Evolutionary conservation across 2,113 vertebrate genomes (phyloP), one percentile per base, ranked within the genome.

Genomic region (Columba livia): DNA sequence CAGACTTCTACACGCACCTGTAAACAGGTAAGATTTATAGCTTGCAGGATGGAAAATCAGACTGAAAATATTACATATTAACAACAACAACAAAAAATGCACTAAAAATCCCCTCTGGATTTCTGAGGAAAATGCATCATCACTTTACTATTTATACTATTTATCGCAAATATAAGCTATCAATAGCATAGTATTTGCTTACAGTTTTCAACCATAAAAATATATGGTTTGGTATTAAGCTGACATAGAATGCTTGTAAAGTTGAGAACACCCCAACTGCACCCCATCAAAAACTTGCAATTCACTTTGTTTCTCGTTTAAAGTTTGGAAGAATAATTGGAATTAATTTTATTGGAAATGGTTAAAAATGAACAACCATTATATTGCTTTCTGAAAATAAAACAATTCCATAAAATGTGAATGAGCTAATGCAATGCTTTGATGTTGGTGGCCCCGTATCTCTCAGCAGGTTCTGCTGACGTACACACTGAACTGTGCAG

Each of bases 1-100:
- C 64, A 79, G 66, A 79, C 86, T 90, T 85, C 72, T 83, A 75
- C 2, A 62, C 83, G 57, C 73, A 65, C 62, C 89, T 91, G 87
- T 78, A 93, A 95, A 85, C 91, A 97, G 92, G 80, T 93, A 77
- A 93, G 93, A 97, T 93, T 96, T 95, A 96, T 96, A 91, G 73
- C 87, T 91, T 14, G 9, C 36, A 47, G 60, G 70, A 79, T 56
- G 64, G 78, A 79, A 84, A 94, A 94, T 34, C 65, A 85, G 47
- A 47, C 64, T 70, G 58, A 79, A 92, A 96, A 89, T 71, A 95
- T n/a, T 91, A 40, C 62, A 83, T 72, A 95, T 88, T n/a, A 92
- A 66, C 40, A 15, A 44, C 50, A 40, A 3, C 47, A 18, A 38
- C 53, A 42, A 61, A 44, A 60, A 10, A 2, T 10, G 11, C 36